These are phyloP conservation scores for Nannoperca australis DNA, from an alignment of 2,797 vertebrate genomes.

Conservation along the genomic window DNA sequence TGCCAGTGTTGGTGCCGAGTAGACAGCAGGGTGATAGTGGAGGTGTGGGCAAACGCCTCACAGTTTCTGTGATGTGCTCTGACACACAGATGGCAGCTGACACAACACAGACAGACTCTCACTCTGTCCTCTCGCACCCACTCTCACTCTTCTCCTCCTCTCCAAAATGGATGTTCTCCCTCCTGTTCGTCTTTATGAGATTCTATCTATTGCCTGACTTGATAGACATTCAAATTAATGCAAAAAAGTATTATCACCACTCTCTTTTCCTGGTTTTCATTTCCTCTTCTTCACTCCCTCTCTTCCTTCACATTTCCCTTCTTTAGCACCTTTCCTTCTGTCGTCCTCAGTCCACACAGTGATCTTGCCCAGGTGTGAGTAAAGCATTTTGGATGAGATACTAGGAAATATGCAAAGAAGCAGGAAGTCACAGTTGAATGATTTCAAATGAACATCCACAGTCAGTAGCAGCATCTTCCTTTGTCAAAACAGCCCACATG, in stretches of 20 bases:
- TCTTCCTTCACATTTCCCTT: background rate
- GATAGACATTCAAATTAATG: constrained; percentile 43
- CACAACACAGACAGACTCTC: constrained; percentile 71
- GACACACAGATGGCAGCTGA: constrained; percentile 81
- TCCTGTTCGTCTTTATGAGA: constrained; percentile 5
- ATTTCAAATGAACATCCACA: constrained; percentile 49
- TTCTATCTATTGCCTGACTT: constrained; percentile 13
- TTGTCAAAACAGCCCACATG: constrained; percentile 37
- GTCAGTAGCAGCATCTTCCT: constrained; percentile 38
- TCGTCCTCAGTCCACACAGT: background rate
- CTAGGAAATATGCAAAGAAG: constrained; percentile 48
- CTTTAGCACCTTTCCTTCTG: background rate
- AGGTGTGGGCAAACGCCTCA: constrained; percentile 71
- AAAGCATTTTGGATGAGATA: constrained; percentile 44
- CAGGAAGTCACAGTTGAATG: constrained; percentile 46
- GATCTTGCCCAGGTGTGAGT: constrained; percentile 15
- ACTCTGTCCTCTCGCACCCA: constrained; percentile 45
- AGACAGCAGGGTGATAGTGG: constrained; percentile 60
- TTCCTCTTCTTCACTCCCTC: background rate
- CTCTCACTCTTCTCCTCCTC: constrained; percentile 29
- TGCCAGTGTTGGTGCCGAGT: constrained; percentile 34
- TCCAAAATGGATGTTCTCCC: constrained; percentile 51
- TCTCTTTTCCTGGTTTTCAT: constrained; percentile 23
- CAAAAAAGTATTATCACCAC: constrained; percentile 12
- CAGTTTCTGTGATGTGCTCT: constrained; percentile 72